phyloP scores from a whole-genome alignment of 2,888 invertebrate species.

The Chalcosyrphus nemorum region DNA sequence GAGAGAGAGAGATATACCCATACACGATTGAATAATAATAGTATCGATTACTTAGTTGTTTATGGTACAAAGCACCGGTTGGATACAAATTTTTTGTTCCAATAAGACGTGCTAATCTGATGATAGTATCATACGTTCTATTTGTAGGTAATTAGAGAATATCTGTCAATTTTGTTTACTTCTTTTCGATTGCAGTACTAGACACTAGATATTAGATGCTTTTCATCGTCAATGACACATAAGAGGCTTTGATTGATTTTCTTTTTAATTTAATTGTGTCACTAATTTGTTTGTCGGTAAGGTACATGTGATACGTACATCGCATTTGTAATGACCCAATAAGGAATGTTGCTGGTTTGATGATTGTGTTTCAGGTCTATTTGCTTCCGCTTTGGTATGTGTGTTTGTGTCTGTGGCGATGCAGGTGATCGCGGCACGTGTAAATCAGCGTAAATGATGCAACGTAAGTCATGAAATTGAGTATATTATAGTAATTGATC shows the following conservation, averaged over 20 bases:
- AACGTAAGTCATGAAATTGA: constrained; percentile 4
- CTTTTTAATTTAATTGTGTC: neutral
- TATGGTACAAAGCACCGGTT: constrained; percentile 29
- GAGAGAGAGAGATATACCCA: too few species aligned
- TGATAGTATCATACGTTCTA: constrained; percentile 11
- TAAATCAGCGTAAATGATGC: neutral
- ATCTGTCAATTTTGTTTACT: constrained; percentile 1
- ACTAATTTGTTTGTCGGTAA: neutral
- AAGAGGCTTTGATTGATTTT: constrained; percentile 10
- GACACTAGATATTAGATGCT: too few species aligned
- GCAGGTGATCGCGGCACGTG: constrained; percentile 34
- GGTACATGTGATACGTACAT: constrained; percentile 9
- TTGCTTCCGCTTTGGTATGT: constrained; percentile 50
- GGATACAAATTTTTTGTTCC: neutral
- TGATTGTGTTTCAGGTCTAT: constrained; percentile 17
- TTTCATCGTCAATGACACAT: constrained; percentile 12
- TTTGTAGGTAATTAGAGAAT: constrained; percentile 10
- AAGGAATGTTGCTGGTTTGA: constrained; percentile 25
- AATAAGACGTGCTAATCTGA: constrained; percentile 2
- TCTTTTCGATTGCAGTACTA: neutral
- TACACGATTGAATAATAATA: constrained; percentile 40
- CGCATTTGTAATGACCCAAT: constrained; percentile 38
- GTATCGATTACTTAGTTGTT: constrained; percentile 20
- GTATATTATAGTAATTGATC: neutral
- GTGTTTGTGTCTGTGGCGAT: neutral